These are phyloP conservation scores for Diaprepes abbreviatus DNA, from an alignment of 2,888 invertebrate species.

Conservation along the genomic window DNA sequence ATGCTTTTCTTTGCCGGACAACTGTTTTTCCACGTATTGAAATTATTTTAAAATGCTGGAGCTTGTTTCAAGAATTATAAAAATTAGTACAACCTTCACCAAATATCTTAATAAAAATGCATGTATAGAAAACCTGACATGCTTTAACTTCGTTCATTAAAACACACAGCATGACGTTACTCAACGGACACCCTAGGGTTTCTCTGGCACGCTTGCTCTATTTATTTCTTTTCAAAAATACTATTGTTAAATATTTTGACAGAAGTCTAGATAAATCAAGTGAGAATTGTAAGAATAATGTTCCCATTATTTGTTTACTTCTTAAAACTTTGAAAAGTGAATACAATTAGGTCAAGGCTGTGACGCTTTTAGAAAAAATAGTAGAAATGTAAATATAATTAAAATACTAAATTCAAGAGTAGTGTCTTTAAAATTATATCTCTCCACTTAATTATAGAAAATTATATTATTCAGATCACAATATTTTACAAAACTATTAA, in stretches of 20 bases:
- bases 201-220: constrained; percentile 23
- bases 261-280: constrained; percentile 35
- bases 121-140: not conserved
- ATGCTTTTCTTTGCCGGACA: no score
- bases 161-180: constrained; percentile 2
- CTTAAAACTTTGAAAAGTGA: not conserved
- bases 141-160: not conserved
- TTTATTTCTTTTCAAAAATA: constrained; percentile 21
- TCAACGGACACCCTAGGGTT: not conserved
- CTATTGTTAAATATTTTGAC: constrained; percentile 47
- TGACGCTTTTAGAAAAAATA: not conserved
- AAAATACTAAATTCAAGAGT: no score
- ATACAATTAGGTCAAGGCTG: not conserved
- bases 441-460: no score
- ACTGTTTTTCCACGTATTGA: no score
- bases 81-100: not conserved
- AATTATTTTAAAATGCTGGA: not conserved
- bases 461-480: no score
- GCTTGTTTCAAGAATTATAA: not conserved
- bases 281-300: constrained; percentile 9
- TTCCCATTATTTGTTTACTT: constrained; percentile 21
- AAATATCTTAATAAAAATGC: not conserved
- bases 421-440: no score
- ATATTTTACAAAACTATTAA: no score
- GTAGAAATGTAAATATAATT: not conserved